Conservation (phyloP, 1,140 invertebrate species). For the Zaprionus davidi region DNA sequence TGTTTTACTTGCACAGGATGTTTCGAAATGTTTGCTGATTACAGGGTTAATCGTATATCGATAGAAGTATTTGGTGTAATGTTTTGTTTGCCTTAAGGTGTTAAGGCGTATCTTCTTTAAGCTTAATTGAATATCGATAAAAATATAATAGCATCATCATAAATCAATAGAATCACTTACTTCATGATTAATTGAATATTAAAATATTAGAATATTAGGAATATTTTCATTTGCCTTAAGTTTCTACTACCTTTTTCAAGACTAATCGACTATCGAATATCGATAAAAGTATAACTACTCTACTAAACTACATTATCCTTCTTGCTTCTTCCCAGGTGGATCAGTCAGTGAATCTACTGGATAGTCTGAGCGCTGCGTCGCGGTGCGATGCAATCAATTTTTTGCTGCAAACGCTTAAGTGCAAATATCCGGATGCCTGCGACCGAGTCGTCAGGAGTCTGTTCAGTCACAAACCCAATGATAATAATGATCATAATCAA, state of each 20-base stretch:
- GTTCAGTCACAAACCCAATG: slow-evolving; percentile 69
- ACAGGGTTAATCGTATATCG: neutral
- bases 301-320: neutral
- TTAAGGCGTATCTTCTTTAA: no score
- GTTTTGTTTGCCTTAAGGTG: no score
- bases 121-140: no score
- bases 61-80: no score
- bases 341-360: slow-evolving; percentile 79
- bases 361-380: slow-evolving; percentile 70
- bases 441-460: slow-evolving; percentile 79
- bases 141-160: no score
- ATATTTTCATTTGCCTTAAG: no score
- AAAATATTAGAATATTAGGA: no score
- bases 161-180: no score
- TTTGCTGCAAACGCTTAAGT: slow-evolving; percentile 77
- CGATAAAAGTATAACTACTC: neutral
- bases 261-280: no score
- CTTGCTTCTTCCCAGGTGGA: slow-evolving; percentile 60
- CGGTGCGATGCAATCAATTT: slow-evolving; percentile 81
- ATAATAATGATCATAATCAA: slow-evolving; percentile 55
- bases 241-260: no score
- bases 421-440: slow-evolving; percentile 81
- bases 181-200: no score
- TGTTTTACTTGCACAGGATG: neutral
- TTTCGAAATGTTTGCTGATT: neutral